Conservation (phyloP, 2,888 invertebrate genomes). For the Erebia palarica region DNA sequence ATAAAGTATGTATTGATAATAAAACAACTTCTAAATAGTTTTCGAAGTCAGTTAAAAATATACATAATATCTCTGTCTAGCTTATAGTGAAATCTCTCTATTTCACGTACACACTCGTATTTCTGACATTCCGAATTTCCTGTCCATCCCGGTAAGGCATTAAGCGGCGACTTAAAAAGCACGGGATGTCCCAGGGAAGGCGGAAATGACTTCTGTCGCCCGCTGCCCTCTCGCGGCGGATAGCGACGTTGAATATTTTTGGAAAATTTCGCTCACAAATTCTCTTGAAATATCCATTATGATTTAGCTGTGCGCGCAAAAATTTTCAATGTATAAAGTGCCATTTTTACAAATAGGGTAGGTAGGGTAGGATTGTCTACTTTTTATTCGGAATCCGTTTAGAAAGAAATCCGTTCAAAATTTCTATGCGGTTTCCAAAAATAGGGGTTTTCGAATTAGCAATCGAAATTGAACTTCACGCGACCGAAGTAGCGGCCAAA, state of each 20-base stretch:
- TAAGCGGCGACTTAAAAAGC: conserved; percentile 76
- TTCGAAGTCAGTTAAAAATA: background rate
- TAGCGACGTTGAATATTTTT: conserved; percentile 22
- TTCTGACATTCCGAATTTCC: conserved; percentile 72
- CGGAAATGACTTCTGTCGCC: conserved; percentile 76
- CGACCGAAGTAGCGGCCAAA: background rate
- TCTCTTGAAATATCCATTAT: background rate
- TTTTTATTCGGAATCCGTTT: background rate
- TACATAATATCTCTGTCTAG: background rate
- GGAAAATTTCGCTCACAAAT: conserved; percentile 11
- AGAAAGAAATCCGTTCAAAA: background rate
- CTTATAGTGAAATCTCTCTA: conserved; percentile 46
- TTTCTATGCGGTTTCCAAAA: background rate
- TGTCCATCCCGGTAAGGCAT: conserved; percentile 59
- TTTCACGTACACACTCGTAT: conserved; percentile 75
- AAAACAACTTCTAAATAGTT: background rate
- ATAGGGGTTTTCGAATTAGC: background rate
- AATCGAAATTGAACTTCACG: background rate
- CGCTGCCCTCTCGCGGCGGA: conserved; percentile 44
- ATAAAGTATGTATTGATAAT: too few species aligned
- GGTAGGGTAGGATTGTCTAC: too few species aligned
- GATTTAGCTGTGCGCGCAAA: conserved; percentile 3
- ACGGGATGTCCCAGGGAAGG: conserved; percentile 68
- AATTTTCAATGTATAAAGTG: background rate
- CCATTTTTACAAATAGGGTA: too few species aligned